These are phyloP conservation scores for Argentina silus DNA, from an alignment of 2,797 vertebrate species.

Conservation along the genomic window DNA sequence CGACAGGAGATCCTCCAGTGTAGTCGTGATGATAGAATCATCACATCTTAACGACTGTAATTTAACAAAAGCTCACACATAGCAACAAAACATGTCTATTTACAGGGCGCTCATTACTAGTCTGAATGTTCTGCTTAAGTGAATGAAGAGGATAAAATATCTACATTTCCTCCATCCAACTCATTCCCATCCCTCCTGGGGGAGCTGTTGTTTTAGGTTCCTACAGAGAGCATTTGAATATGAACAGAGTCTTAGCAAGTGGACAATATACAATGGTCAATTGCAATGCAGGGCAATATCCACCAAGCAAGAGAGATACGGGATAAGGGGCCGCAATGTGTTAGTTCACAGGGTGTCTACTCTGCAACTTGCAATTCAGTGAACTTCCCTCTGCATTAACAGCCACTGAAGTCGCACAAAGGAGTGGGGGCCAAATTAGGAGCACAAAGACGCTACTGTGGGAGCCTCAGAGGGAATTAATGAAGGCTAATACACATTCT, in stretches of 20 bases:
- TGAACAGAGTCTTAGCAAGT: slow-evolving; percentile 44
- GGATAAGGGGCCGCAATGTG: slow-evolving; percentile 59
- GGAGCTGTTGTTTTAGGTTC: slow-evolving; percentile 22
- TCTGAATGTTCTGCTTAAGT: background rate
- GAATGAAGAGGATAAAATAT: slow-evolving; percentile 6
- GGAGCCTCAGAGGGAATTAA: slow-evolving; percentile 73
- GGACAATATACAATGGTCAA: slow-evolving; percentile 63
- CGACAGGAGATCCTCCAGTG: background rate
- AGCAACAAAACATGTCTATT: background rate
- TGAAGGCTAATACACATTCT: slow-evolving; percentile 75
- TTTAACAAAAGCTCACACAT: background rate
- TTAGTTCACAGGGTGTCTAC: slow-evolving; percentile 67
- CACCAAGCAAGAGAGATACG: slow-evolving; percentile 44
- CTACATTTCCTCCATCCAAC: background rate
- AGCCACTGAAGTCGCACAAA: slow-evolving; percentile 76
- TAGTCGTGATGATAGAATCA: background rate
- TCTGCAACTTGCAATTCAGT: slow-evolving; percentile 67
- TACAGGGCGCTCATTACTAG: background rate
- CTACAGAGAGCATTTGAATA: slow-evolving; percentile 45
- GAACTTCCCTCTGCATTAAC: slow-evolving; percentile 71
- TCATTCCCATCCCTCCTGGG: slow-evolving; percentile 1
- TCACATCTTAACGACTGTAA: background rate
- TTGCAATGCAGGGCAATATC: slow-evolving; percentile 61
- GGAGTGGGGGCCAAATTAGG: slow-evolving; percentile 74
- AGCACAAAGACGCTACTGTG: slow-evolving; percentile 79